These are phyloP conservation scores for Anas flavirostris DNA, from an alignment of 2,797 vertebrate genomes.

Conservation along the genomic window DNA sequence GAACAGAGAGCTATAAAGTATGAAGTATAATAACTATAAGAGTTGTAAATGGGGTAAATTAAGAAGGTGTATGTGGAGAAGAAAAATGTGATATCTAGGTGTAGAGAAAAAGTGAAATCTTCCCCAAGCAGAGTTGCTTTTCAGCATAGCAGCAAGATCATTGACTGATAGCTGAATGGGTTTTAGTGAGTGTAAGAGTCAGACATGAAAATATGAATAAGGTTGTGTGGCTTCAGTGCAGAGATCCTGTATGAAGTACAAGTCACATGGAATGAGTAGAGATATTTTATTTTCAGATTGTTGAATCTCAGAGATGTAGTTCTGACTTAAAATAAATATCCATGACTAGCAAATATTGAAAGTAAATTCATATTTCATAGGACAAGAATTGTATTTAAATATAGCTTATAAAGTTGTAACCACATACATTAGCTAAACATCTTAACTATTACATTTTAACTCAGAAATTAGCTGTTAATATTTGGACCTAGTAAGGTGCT, in stretches of 20 bases:
- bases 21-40: neutral
- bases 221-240: neutral
- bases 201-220: neutral
- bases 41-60: neutral
- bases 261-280: neutral
- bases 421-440: neutral
- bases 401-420: neutral
- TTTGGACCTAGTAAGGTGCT: neutral
- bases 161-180: neutral
- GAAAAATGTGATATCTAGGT: neutral
- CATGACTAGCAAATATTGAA: neutral
- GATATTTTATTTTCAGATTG: neutral
- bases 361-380: neutral
- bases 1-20: neutral
- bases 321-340: neutral
- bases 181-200: neutral
- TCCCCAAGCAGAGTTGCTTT: neutral
- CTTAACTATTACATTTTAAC: neutral
- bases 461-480: neutral
- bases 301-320: neutral
- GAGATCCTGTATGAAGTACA: neutral
- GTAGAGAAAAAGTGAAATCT: neutral
- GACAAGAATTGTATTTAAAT: neutral
- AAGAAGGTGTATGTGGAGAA: neutral
- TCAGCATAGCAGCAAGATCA: neutral